Evolutionary conservation across 2,888 invertebrate species (phyloP).

Genomic region (Sesia apiformis): DNA sequence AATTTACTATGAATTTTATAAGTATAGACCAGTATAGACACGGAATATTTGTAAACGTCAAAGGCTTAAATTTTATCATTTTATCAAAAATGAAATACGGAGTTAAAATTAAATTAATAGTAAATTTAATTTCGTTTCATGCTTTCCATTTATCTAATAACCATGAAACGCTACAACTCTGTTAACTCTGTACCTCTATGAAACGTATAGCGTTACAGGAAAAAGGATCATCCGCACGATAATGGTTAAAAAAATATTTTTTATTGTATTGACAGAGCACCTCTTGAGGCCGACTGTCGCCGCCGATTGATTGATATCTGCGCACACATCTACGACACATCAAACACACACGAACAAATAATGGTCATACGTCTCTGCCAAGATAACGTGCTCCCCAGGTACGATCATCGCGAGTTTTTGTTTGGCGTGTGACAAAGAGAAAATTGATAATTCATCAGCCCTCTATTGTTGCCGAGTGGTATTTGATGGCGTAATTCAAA

Average conservation of each 20-base stretch:
- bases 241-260: constrained; percentile 2
- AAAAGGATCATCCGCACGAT: not conserved
- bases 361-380: constrained; percentile 65
- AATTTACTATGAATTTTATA: too few species aligned
- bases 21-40: too few species aligned
- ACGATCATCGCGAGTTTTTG: constrained; percentile 57
- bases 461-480: constrained; percentile 45
- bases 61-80: too few species aligned
- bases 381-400: constrained; percentile 62
- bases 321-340: constrained; percentile 27
- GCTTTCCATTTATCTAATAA: too few species aligned
- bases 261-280: constrained; percentile 28
- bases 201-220: not conserved
- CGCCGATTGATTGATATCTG: constrained; percentile 49
- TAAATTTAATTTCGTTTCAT: too few species aligned
- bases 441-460: constrained; percentile 66
- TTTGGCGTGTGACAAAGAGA: constrained; percentile 61
- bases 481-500: constrained; percentile 49
- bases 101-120: too few species aligned
- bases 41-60: too few species aligned
- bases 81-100: too few species aligned
- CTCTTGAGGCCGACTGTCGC: constrained; percentile 38
- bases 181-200: too few species aligned
- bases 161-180: too few species aligned
- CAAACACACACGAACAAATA: constrained; percentile 52